Evolutionary conservation across 1,140 invertebrate species (phyloP), one percentile per base, ranked within the genome.

Genomic region (Oedothorax gibbosus): DNA sequence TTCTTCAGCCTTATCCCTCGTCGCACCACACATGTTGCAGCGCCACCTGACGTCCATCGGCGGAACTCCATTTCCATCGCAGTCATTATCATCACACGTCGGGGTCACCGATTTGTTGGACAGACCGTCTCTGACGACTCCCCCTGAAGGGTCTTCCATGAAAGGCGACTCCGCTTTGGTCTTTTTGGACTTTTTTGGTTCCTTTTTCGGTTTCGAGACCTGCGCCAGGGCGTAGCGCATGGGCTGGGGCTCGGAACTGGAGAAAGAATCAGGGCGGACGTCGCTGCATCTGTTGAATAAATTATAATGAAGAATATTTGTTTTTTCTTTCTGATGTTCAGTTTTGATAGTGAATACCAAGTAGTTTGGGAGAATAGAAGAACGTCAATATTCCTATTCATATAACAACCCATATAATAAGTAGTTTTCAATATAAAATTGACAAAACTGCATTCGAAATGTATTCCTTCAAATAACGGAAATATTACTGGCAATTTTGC

Each of bases 181-280:
- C 14, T 60, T 72, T 12, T 76, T 84, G 15, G 12, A n/a, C n/a
- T 54, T 51, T 10, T 65, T 35, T 35, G 35, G 35, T 35, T 35
- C 35, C 86, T 86, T 66, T 89, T 80, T 81, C 81, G 54, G 54
- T 72, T 51, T 11, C 66, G 50, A 21, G 75, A 4, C 62, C 6
- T 51, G 65, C 4, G 75, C 77, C 11, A 75, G 66, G 6, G 78
- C 85, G 49, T 86, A 75, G 14, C 71, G 69, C 35, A 76, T 53
- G 4, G 85, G 71, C 18, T 62, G 65, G 3, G 65, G 77, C 50
- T 78, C 69, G 0, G 80, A 80, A 18, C 80, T 60, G 2, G 81
- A 84, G 53, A 56, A 75, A 11, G 81, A 80, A 49, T 79, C 65
- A 3, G 68, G 66, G 15, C 56, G 35, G 15, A 83, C 35, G 14